Evolutionary conservation across 1,140 invertebrate species (phyloP).

Genomic region (Zaprionus ornatus): DNA sequence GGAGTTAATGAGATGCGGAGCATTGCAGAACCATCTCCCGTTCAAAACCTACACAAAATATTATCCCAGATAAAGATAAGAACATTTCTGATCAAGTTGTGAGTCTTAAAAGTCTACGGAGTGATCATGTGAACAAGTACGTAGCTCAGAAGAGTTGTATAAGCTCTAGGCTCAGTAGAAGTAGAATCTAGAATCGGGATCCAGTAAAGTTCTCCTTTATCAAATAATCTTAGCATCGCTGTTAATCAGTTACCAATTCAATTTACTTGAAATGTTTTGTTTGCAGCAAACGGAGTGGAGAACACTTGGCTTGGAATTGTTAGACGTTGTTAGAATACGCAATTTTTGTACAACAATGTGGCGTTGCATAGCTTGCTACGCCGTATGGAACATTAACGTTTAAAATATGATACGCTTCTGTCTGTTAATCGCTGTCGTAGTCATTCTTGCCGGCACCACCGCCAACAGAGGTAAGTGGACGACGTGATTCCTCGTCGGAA

Average conservation of each 20-base stretch:
- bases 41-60: no score
- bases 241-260: conserved; percentile 22
- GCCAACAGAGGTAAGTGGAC: conserved; percentile 85
- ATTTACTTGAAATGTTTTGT: conserved; percentile 24
- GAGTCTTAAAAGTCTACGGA: no score
- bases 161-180: no score
- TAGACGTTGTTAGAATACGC: conserved; percentile 43
- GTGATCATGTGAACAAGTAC: no score
- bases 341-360: conserved; percentile 62
- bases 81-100: no score
- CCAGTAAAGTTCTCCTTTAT: no score
- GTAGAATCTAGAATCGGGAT: no score
- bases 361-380: conserved; percentile 21
- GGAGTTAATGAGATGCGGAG: no score
- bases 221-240: no score
- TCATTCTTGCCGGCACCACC: conserved; percentile 86
- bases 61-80: no score
- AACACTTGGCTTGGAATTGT: conserved; percentile 34
- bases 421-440: conserved; percentile 88
- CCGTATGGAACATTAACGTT: conserved; percentile 66
- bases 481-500: conserved; percentile 93
- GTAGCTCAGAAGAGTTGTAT: no score
- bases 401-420: conserved; percentile 30
- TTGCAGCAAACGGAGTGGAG: conserved; percentile 20
- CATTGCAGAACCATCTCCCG: no score